Evolutionary conservation across 2,113 vertebrate species (phyloP).

Genomic region (Caloenas nicobarica): DNA sequence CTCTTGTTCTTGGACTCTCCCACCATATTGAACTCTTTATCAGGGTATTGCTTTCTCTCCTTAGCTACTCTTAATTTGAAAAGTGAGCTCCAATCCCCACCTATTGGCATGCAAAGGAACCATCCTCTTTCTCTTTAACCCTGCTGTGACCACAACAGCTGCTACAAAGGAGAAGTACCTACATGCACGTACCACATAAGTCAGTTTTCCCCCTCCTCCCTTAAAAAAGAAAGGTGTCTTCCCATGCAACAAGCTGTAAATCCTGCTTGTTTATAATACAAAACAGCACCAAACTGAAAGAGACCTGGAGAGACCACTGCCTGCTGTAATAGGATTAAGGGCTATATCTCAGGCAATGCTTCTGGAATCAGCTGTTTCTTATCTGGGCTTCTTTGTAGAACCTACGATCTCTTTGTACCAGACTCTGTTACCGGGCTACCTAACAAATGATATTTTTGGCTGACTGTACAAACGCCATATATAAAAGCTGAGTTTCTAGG

Average conservation of each 20-base stretch:
- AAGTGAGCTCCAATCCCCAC: conserved; percentile 49
- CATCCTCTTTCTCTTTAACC: conserved; percentile 49
- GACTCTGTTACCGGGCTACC: conserved; percentile 26
- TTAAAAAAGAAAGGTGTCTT: neutral
- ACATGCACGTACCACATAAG: accelerated
- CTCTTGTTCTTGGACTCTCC: neutral
- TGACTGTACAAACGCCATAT: neutral
- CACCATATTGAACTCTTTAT: conserved; percentile 27
- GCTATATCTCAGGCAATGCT: conserved; percentile 41
- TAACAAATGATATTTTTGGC: conserved; percentile 34
- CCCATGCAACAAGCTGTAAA: neutral
- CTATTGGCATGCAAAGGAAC: conserved; percentile 54
- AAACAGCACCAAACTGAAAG: conserved; percentile 1
- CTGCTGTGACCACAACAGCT: neutral
- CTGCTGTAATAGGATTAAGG: conserved; percentile 39
- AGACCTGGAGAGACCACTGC: conserved; percentile 3
- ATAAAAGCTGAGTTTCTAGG: conserved; percentile 10
- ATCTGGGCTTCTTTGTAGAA: conserved; percentile 49
- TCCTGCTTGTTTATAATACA: neutral
- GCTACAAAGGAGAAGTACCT: neutral
- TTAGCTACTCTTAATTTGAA: conserved; percentile 35
- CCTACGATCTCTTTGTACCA: conserved; percentile 21
- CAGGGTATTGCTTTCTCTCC: neutral
- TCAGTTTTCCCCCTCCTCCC: neutral
- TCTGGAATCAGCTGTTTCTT: conserved; percentile 58